A percentile compares a stretch with the other conserved stretches of the same genome.
These are phyloP conservation scores for Phenganax stokvisi DNA, from an alignment of 92 coral and sea anemone species.

Conservation along the genomic window DNA sequence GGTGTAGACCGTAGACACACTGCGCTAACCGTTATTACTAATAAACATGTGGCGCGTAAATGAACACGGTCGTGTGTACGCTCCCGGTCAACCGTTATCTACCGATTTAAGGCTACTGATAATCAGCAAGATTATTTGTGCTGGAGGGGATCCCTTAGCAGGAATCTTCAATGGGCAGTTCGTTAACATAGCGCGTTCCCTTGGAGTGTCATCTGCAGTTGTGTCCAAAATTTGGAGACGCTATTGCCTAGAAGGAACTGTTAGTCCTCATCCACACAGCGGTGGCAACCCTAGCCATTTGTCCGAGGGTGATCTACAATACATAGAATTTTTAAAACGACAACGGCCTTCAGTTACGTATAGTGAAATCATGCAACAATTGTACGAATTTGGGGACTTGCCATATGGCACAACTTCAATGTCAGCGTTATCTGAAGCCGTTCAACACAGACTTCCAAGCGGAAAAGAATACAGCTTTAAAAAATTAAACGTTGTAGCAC, in stretches of 20 bases:
- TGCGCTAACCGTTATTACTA: too few relatives aligned
- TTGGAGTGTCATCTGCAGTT: constrained; percentile 37
- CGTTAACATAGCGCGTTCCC: constrained; percentile 39
- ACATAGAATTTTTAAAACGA: constrained; percentile 43
- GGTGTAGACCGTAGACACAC: too few relatives aligned
- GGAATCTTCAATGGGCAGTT: constrained; percentile 39
- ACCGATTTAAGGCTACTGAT: constrained; percentile 40
- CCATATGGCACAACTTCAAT: constrained; percentile 40
- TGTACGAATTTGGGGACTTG: constrained; percentile 47
- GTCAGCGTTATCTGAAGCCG: constrained; percentile 39
- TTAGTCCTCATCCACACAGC: too few relatives aligned
- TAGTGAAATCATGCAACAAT: constrained; percentile 36
- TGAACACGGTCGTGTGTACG: constrained; percentile 34
- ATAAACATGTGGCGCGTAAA: constrained; percentile 40
- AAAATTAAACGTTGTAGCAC: constrained; percentile 30
- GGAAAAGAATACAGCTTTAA: constrained; percentile 26
- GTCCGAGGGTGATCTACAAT: constrained; percentile 43
- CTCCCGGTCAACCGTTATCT: constrained; percentile 43
- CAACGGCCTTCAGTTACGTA: constrained; percentile 41
- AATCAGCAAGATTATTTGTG: constrained; percentile 40
- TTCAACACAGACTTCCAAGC: constrained; percentile 35
- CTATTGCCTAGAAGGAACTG: constrained; percentile 21
- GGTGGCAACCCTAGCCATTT: constrained; percentile 41
- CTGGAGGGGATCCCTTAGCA: constrained; percentile 50
- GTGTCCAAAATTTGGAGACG: constrained; percentile 53